Conservation (phyloP, 2,113 vertebrate genomes). For the Passer montanus region DNA sequence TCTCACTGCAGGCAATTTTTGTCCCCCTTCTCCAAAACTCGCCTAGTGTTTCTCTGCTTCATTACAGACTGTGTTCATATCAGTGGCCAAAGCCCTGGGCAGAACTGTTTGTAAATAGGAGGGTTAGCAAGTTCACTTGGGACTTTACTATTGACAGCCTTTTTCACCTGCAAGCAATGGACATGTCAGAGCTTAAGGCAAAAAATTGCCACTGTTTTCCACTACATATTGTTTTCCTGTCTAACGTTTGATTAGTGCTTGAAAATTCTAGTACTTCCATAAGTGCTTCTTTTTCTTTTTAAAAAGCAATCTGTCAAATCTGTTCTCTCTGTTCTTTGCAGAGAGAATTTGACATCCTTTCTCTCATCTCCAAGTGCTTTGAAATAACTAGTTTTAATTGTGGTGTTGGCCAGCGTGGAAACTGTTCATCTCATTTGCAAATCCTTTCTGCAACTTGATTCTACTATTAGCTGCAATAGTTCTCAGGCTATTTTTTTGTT, state of each 20-base stretch:
- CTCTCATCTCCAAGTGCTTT: slow-evolving; percentile 17
- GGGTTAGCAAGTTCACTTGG: neutral
- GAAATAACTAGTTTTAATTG: slow-evolving; percentile 31
- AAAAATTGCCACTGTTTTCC: neutral
- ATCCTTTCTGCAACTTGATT: neutral
- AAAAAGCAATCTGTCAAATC: slow-evolving; percentile 47
- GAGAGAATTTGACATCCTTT: slow-evolving; percentile 29
- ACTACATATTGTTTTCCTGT: neutral
- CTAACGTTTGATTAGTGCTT: neutral
- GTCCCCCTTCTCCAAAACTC: neutral
- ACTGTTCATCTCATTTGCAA: neutral
- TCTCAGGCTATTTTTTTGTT: slow-evolving; percentile 3
- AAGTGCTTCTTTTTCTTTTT: neutral
- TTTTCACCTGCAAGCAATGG: neutral
- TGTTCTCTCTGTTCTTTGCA: slow-evolving; percentile 24
- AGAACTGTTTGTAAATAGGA: neutral
- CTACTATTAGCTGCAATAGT: neutral
- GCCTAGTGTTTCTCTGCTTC: neutral
- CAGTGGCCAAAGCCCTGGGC: neutral
- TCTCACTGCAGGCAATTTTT: neutral
- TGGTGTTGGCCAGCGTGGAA: neutral
- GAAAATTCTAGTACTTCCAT: slow-evolving; percentile 23
- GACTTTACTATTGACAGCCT: neutral
- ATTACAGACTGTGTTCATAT: neutral
- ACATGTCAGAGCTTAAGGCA: neutral